Base-by-base conservation (phyloP, 1,140 invertebrate genomes). In the Penaeus vannamei region DNA sequence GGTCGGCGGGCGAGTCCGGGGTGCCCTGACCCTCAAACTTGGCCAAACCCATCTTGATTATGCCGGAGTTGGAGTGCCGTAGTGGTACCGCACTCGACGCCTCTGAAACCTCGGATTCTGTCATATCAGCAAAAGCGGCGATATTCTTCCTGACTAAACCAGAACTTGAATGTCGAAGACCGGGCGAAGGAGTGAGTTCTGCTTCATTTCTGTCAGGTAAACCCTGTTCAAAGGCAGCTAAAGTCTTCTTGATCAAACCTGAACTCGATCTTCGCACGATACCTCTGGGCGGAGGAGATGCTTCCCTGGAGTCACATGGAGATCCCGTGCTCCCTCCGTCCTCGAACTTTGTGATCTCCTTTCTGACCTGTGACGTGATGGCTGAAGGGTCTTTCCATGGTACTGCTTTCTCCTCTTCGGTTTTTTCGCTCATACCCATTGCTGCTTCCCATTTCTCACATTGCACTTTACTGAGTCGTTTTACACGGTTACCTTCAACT, bases 91-190 rank as follows among this genome's bases (percentile, higher is more conserved):
- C 61, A 36, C 62, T 59, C 20, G 61, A 42, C 12, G 36, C 62
- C 20, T 86, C 69, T 22, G 66, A 36, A 26, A 61, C 66, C 19
- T 83, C 61, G 19, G 29, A 19, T 19, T 81, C 61, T 46, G 19
- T 46, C 26, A 60, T 64, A 23, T 91, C 90, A 0, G 72, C 66
- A 42, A 91, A 90, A 42, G 90, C 90, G 36, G 89, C 89, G 42
- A 91, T 89, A 20, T 83, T 87, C n/a, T 85, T 91, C 69, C 80
- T 87, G 7, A 90, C 85, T n/a, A 90, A 66, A 61, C 84, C 87
- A 32, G 91, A 91, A 61, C 61, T 79, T 14, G 87, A 91, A 29
- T 85, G 91, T 62, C 85, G 60, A n/a, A 86, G 82, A 7, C 84
- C 82, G 2, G 66, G 83, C 20, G 80, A 66, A n/a, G 79, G 60